Percentiles rank a stretch among this genome's conserved stretches.
phyloP scores from a whole-genome alignment of 1,140 invertebrate genomes.

The Potamilus streckersoni region DNA sequence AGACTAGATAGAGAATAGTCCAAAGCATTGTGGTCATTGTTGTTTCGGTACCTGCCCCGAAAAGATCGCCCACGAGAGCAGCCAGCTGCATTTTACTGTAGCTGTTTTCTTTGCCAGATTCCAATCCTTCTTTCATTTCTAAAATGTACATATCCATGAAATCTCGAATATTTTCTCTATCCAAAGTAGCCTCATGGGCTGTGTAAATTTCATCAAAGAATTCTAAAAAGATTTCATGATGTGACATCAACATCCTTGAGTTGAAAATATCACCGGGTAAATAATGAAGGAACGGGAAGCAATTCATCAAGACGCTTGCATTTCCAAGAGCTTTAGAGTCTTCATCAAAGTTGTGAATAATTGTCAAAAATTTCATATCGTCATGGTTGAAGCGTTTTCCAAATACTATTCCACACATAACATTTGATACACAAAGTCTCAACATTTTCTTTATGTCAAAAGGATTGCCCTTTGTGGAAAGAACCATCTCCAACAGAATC shows the following conservation, averaged over 20 bases:
- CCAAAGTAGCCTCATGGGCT: constrained; percentile 12
- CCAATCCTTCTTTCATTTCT: constrained; percentile 29
- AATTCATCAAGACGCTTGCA: constrained; percentile 27
- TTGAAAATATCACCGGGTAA: constrained; percentile 45
- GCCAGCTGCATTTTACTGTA: constrained; percentile 27
- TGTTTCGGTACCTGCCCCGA: constrained; percentile 90
- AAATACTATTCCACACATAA: constrained; percentile 93
- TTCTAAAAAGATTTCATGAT: not conserved
- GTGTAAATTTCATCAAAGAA: not conserved
- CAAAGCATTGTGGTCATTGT: constrained; percentile 86
- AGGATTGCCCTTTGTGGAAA: not conserved
- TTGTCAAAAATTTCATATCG: constrained; percentile 30
- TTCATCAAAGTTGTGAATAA: constrained; percentile 24
- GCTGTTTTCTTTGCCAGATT: not conserved
- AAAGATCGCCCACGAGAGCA: constrained; percentile 75
- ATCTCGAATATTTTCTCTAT: constrained; percentile 22
- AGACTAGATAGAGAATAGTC: constrained; percentile 82
- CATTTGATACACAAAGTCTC: constrained; percentile 83
- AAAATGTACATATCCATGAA: constrained; percentile 35
- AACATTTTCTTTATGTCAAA: constrained; percentile 22
- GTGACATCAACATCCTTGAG: constrained; percentile 17
- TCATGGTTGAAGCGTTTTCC: constrained; percentile 81
- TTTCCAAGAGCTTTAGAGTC: constrained; percentile 6
- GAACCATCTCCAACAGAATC: constrained; percentile 21
- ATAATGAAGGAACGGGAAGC: constrained; percentile 32